Conservation (phyloP, 2,888 invertebrate species). For the Megamerina dolium region DNA sequence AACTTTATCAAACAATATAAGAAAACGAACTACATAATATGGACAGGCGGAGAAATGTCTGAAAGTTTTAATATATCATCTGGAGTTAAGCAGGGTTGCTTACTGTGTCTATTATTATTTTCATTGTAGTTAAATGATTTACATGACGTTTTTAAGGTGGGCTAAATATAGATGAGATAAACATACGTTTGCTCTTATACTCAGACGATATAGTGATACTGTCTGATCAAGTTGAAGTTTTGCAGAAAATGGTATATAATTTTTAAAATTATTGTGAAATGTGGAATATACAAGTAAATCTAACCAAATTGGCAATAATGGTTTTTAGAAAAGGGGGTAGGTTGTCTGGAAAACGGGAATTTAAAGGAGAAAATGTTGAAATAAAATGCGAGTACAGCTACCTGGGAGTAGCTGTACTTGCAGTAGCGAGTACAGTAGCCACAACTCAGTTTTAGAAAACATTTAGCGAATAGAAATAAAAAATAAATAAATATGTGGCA, state of each 20-base stretch:
- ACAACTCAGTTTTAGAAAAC: background rate
- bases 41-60: background rate
- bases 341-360: background rate
- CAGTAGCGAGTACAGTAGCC: too few relatives aligned
- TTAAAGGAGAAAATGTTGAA: background rate
- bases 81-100: slow-evolving; percentile 3
- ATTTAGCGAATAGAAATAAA: background rate
- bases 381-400: background rate
- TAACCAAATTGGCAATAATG: background rate
- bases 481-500: too few relatives aligned
- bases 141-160: background rate
- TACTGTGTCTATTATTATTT: background rate
- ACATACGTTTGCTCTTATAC: background rate
- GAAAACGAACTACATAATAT: background rate
- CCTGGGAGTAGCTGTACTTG: background rate
- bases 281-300: slow-evolving; percentile 1
- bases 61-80: background rate
- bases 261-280: slow-evolving; percentile 1
- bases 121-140: too few relatives aligned
- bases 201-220: background rate
- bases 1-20: too few relatives aligned
- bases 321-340: slow-evolving; percentile 1
- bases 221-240: background rate
- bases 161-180: background rate
- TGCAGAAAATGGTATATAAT: background rate